Base-by-base conservation (phyloP, 35 echinoderm and acorn worm species). In the Chiridota heheva region DNA sequence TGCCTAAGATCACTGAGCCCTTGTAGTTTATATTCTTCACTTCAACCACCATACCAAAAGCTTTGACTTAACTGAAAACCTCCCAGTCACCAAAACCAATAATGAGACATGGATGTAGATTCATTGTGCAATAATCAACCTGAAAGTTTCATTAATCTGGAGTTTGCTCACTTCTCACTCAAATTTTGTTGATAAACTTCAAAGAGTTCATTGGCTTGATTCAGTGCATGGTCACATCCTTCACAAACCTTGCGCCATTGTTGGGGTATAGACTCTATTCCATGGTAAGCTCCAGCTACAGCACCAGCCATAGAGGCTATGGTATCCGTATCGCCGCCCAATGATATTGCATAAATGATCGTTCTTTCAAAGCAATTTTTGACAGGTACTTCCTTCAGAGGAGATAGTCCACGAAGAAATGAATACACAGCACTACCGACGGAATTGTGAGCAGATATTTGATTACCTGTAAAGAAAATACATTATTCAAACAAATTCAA, bases 251-350 rank as follows among this genome's bases (percentile, higher is more conserved):
- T 60, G 64, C 25, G 73, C 95, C 95, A 98, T 60, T 65, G 45
- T 38, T 88, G 20, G 1, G 95, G 88, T 4, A 98, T 39, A 20
- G 58, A 55, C 59, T 91, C 95, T 0, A 91, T 42, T 40, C 95
- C 95, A 75, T 98, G 86, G 39, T 80, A 91, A 33, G 95, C 95
- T 36, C 95, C 95, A 35, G 84, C 95, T 10, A 98, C 91, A 45
- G 95, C 95, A 30, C 95, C 95, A 2, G 95, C 95, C 95, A 98
- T 98, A 1, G 89, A 84, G 20, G 84, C 95, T 24, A 98, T 98
- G 1, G 95, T 98, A 63, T 98, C 95, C 0, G 95, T 98, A 61
- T 98, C 95, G 16, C 95, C 95, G 44, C 85, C 84, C 5, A 98
- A 55, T 6, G 95, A 84, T 17, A 98, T 91, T 18, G 95, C 95